A percentile compares a stretch with the other conserved stretches of the same genome.
Evolutionary conservation across 2,888 invertebrate genomes (phyloP).

Genomic region (Drosophila robusta): DNA sequence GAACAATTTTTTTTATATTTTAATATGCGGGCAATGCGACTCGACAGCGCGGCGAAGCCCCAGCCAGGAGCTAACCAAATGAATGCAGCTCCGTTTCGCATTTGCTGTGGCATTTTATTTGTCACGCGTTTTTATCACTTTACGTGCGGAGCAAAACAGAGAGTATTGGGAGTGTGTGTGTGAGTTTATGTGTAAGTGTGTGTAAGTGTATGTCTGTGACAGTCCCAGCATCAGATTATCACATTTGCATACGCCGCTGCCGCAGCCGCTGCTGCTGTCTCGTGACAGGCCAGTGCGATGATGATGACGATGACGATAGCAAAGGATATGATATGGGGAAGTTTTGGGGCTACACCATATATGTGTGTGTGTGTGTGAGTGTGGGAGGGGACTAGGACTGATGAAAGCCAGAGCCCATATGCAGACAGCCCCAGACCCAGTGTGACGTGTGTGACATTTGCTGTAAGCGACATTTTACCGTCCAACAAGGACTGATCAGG

Average conservation of each 20-base stretch:
- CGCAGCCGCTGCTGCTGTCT: conserved; percentile 29
- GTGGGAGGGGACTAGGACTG: conserved; percentile 27
- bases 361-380: conserved; percentile 6
- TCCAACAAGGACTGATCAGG: conserved; percentile 77
- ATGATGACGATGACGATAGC: conserved; percentile 46
- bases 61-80: conserved; percentile 48
- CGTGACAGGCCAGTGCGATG: conserved; percentile 64
- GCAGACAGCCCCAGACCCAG: conserved; percentile 35
- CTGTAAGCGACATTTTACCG: conserved; percentile 79
- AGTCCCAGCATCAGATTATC: conserved; percentile 76
- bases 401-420: conserved; percentile 66
- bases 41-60: conserved; percentile 7
- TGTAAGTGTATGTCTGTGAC: conserved; percentile 27
- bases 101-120: conserved; percentile 75
- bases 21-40: conserved; percentile 68
- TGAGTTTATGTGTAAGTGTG: neutral
- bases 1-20: conserved; percentile 60
- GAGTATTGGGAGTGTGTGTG: conserved; percentile 5
- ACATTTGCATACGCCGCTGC: conserved; percentile 76
- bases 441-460: conserved; percentile 79
- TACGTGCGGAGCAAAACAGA: conserved; percentile 61
- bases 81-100: conserved; percentile 60
- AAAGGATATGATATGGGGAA: conserved; percentile 23
- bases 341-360: conserved; percentile 1
- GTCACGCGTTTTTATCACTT: conserved; percentile 82